These are phyloP conservation scores for Tetanocera ferruginea DNA, from an alignment of 2,888 invertebrate species.

Conservation along the genomic window DNA sequence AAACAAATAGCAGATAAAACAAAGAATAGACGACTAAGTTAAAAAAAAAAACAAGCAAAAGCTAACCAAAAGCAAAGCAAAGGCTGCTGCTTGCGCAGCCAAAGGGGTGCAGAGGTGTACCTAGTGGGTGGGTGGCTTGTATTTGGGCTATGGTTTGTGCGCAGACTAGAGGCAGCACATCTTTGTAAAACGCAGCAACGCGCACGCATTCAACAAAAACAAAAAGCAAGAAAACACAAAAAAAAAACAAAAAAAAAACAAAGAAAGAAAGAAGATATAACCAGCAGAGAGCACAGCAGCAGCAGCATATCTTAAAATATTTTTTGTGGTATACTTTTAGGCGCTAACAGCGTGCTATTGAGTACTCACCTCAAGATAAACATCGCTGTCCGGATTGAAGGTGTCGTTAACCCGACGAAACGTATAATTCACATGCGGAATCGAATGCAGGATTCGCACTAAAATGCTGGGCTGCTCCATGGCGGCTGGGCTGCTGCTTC, in stretches of 20 bases:
- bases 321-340: slow-evolving; percentile 3
- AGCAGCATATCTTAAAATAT: neutral
- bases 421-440: slow-evolving; percentile 93
- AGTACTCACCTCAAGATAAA: slow-evolving; percentile 86
- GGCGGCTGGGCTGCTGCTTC: slow-evolving; percentile 44
- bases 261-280: no score
- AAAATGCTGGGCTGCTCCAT: slow-evolving; percentile 86
- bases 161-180: neutral
- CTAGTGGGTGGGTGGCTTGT: neutral
- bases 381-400: slow-evolving; percentile 89
- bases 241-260: neutral
- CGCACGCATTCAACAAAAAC: neutral
- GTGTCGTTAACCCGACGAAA: slow-evolving; percentile 91
- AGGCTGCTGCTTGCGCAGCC: neutral
- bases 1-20: slow-evolving; percentile 19
- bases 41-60: neutral
- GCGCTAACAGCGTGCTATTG: slow-evolving; percentile 16
- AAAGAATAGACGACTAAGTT: neutral
- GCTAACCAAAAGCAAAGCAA: neutral
- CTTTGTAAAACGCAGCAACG: no score
- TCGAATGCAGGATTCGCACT: slow-evolving; percentile 87
- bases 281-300: neutral
- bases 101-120: neutral
- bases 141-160: neutral
- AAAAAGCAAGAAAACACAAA: neutral